A percentile compares a stretch with the other conserved stretches of the same genome.
Evolutionary conservation across 2,113 vertebrate genomes (phyloP).

Genomic region (Himantopus leucocephalus): DNA sequence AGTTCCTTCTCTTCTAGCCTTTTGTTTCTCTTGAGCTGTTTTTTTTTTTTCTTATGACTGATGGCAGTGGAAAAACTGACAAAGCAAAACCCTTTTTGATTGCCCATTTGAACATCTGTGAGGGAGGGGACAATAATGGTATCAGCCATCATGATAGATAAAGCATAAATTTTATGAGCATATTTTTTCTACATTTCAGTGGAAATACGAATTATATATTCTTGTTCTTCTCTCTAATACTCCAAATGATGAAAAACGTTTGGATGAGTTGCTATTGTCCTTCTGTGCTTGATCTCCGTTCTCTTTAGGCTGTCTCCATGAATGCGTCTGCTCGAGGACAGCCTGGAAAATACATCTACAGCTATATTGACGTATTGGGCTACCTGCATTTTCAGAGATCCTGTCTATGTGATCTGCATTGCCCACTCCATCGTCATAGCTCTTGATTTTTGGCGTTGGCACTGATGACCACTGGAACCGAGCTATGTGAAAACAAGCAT

Average conservation of each 20-base stretch:
- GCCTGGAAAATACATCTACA: too few species aligned
- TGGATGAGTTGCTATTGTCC: neutral
- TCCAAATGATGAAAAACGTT: neutral
- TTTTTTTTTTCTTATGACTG: neutral
- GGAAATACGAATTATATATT: neutral
- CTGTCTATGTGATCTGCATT: fast-evolving
- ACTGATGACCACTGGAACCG: neutral
- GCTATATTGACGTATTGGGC: too few species aligned
- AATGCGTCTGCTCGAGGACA: neutral
- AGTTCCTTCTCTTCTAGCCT: neutral
- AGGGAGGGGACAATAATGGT: neutral
- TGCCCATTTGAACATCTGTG: neutral
- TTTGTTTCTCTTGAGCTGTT: neutral
- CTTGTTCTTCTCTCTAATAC: neutral
- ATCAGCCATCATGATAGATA: neutral
- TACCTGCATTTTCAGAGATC: neutral
- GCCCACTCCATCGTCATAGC: too few species aligned
- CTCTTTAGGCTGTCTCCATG: neutral
- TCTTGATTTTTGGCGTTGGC: neutral
- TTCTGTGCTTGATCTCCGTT: neutral
- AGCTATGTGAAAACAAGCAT: neutral
- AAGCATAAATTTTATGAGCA: neutral
- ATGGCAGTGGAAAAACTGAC: neutral
- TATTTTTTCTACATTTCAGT: neutral
- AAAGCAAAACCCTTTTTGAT: neutral